Evolutionary conservation across 2,113 vertebrate species (phyloP).

Genomic region (Diphyllodes magnificus): DNA sequence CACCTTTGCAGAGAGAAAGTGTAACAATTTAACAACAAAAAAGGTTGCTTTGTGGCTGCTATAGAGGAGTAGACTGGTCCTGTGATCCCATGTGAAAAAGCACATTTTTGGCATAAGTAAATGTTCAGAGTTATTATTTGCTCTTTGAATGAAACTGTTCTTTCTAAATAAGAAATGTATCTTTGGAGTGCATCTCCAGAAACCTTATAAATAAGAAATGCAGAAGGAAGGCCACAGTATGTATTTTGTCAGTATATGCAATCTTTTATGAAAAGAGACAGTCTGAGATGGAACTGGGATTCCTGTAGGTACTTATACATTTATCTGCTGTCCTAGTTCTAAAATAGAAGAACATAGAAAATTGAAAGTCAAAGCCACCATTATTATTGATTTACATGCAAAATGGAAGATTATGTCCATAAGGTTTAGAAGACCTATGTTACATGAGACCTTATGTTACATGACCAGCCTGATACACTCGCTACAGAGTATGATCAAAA

Average conservation of each 20-base stretch:
- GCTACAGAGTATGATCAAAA: background rate
- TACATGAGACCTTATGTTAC: background rate
- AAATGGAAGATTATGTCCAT: background rate
- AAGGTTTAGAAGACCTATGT: background rate
- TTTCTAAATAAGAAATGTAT: background rate
- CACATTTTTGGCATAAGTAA: background rate
- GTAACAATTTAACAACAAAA: background rate
- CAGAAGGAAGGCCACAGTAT: background rate
- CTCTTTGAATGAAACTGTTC: background rate
- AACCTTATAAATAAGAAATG: background rate
- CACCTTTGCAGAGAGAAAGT: background rate
- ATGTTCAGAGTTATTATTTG: background rate
- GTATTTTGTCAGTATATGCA: background rate
- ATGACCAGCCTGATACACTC: background rate
- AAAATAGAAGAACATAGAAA: background rate
- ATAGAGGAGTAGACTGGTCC: background rate
- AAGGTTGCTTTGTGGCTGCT: background rate
- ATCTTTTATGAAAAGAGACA: background rate
- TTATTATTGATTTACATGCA: background rate
- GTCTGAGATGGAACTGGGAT: background rate
- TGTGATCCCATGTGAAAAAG: background rate
- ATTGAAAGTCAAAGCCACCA: background rate
- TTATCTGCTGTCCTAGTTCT: background rate
- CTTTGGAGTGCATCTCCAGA: background rate
- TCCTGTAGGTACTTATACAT: background rate